Conservation (phyloP, 2,797 vertebrate genomes). For the Merluccius polli region DNA sequence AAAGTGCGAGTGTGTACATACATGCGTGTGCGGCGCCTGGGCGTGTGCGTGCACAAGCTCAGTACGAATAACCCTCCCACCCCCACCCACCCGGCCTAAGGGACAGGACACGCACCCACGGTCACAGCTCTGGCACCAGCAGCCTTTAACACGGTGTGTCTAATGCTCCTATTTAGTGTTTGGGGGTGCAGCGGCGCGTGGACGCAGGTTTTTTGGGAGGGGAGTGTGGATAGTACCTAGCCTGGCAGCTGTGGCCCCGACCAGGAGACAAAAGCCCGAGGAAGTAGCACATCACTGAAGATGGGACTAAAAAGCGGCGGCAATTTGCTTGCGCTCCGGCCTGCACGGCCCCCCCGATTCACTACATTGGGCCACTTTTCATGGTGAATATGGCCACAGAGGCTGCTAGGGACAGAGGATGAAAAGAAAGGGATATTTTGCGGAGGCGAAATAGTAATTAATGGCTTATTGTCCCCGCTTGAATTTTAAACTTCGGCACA, state of each 20-base stretch:
- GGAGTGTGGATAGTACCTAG: conserved; percentile 74
- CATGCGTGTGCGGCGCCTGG: background rate
- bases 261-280: conserved; percentile 76
- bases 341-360: conserved; percentile 45
- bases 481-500: background rate
- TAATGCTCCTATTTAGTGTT: conserved; percentile 82
- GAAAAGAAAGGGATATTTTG: background rate
- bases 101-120: conserved; percentile 71
- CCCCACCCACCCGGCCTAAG: conserved; percentile 56
- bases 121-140: conserved; percentile 73
- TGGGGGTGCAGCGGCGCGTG: conserved; percentile 72
- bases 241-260: conserved; percentile 77
- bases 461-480: too few relatives aligned
- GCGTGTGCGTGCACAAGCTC: conserved; percentile 16
- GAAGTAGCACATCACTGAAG: conserved; percentile 76
- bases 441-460: background rate
- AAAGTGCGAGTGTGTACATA: conserved; percentile 20
- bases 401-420: background rate
- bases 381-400: conserved; percentile 32
- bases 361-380: conserved; percentile 35
- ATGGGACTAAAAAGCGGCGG: conserved; percentile 66
- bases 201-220: conserved; percentile 68
- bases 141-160: conserved; percentile 79
- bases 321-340: conserved; percentile 60
- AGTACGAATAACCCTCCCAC: conserved; percentile 42